Evolutionary conservation across 2,797 vertebrate species (phyloP).

Genomic region (Phrynocephalus guinanensis): DNA sequence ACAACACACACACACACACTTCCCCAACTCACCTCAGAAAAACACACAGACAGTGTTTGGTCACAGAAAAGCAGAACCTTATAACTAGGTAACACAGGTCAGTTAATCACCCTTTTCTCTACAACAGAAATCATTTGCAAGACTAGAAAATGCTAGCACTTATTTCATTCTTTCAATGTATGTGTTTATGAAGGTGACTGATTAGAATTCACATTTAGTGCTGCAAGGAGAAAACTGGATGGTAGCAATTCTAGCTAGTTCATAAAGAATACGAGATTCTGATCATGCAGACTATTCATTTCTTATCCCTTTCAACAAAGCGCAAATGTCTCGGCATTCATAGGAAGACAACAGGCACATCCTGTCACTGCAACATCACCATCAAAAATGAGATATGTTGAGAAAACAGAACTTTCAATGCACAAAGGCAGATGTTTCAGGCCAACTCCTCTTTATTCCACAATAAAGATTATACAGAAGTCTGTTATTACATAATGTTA

Average conservation of each 20-base stretch:
- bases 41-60: not conserved
- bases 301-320: conserved; percentile 1
- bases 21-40: not conserved
- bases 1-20: not conserved
- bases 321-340: not conserved
- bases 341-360: not conserved
- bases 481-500: not conserved
- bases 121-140: not conserved
- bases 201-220: not conserved
- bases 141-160: not conserved
- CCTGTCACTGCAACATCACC: not conserved
- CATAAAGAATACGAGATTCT: not conserved
- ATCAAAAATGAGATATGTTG: not conserved
- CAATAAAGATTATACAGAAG: not conserved
- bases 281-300: not conserved
- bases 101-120: not conserved
- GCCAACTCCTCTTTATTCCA: not conserved
- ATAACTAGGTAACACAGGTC: not conserved
- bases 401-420: not conserved
- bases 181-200: not conserved
- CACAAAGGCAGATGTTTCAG: not conserved
- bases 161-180: not conserved
- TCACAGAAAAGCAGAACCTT: not conserved
- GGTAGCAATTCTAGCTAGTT: conserved; percentile 1
- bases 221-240: conserved; percentile 8